Conservation (phyloP, 2,797 vertebrate genomes). For the Knipowitschia caucasica region DNA sequence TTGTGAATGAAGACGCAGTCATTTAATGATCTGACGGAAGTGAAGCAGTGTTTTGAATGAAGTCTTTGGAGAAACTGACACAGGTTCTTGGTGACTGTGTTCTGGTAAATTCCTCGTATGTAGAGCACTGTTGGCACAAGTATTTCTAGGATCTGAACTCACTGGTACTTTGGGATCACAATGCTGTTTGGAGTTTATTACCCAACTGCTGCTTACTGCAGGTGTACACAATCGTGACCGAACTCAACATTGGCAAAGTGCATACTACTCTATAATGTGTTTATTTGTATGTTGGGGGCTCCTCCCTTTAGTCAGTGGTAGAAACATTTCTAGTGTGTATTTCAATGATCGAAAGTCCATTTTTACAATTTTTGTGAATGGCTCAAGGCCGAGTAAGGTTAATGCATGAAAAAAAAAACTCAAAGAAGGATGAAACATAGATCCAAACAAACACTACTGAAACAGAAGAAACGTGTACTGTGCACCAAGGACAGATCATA, state of each 20-base stretch:
- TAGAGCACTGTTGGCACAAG: slow-evolving; percentile 18
- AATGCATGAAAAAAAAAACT: slow-evolving; percentile 84
- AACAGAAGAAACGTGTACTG: slow-evolving; percentile 64
- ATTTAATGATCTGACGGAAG: slow-evolving; percentile 26
- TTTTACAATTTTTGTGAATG: slow-evolving; percentile 79
- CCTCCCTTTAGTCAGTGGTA: slow-evolving; percentile 81
- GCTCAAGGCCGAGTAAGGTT: slow-evolving; percentile 79
- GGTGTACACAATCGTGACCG: slow-evolving; percentile 63
- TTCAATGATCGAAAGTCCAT: slow-evolving; percentile 78
- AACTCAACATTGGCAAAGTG: slow-evolving; percentile 64
- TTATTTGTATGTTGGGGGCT: slow-evolving; percentile 80
- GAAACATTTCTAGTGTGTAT: slow-evolving; percentile 83
- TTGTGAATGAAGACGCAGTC: slow-evolving; percentile 44
- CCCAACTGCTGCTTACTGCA: slow-evolving; percentile 54
- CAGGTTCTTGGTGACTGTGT: slow-evolving; percentile 24
- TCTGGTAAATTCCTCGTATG: slow-evolving; percentile 21
- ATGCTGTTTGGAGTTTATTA: slow-evolving; percentile 62
- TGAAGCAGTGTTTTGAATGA: slow-evolving; percentile 30
- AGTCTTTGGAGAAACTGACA: slow-evolving; percentile 12
- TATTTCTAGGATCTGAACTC: slow-evolving; percentile 50
- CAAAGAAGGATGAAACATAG: slow-evolving; percentile 60
- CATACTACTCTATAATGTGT: slow-evolving; percentile 73
- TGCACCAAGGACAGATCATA: slow-evolving; percentile 79
- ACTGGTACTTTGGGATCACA: slow-evolving; percentile 75
- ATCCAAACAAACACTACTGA: slow-evolving; percentile 64